Evolutionary conservation across 2,888 invertebrate genomes (phyloP).

Genomic region (Podotricha telesiphe): DNA sequence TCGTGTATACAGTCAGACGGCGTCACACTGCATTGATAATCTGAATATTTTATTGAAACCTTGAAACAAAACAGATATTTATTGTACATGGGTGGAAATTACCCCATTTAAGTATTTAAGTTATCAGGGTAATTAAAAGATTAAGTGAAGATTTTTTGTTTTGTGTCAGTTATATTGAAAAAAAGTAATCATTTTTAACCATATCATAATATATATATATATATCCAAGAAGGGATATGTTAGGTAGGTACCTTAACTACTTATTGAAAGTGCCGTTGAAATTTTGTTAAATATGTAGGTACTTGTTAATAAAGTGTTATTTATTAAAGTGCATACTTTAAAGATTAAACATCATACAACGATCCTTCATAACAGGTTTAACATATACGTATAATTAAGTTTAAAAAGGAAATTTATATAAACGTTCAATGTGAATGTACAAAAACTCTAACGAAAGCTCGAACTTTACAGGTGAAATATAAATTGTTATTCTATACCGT

Average conservation of each 20-base stretch:
- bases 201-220: no score
- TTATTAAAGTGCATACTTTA: neutral
- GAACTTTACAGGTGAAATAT: neutral
- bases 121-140: neutral
- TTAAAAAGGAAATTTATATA: neutral
- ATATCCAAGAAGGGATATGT: no score
- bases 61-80: neutral
- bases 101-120: no score
- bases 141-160: neutral
- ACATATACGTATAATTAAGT: neutral
- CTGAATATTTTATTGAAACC: no score
- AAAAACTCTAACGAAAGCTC: neutral
- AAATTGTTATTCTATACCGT: neutral
- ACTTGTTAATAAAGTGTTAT: neutral
- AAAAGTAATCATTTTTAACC: no score
- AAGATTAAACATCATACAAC: constrained; percentile 1
- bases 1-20: no score
- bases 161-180: no score
- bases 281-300: neutral
- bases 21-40: neutral
- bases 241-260: neutral
- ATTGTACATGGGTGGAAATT: neutral
- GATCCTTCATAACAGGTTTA: constrained; percentile 1
- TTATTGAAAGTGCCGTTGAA: neutral
- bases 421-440: constrained; percentile 1